phyloP scores from a whole-genome alignment of 2,113 vertebrate species.

The Garra rufa region DNA sequence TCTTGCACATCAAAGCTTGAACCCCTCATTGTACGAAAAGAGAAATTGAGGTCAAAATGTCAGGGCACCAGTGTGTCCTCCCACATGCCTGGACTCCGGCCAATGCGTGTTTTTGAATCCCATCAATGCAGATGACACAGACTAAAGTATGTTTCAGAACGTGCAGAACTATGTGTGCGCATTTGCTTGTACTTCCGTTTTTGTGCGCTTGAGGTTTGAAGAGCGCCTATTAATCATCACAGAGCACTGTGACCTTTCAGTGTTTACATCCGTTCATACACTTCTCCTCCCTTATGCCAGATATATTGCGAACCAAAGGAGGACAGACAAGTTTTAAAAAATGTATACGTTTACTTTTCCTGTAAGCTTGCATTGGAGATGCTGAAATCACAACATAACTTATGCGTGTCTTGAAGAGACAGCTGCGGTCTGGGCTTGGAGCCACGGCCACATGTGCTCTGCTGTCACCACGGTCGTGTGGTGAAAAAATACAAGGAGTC shows the following conservation, averaged over 20 bases:
- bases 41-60: slow-evolving; percentile 63
- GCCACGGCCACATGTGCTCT: slow-evolving; percentile 27
- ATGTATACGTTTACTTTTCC: slow-evolving; percentile 6
- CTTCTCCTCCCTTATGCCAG: slow-evolving; percentile 19
- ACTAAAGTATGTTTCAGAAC: neutral
- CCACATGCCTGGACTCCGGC: slow-evolving; percentile 51
- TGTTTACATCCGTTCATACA: slow-evolving; percentile 22
- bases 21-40: slow-evolving; percentile 61
- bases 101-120: slow-evolving; percentile 27
- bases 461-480: slow-evolving; percentile 10
- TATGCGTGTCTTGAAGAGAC: slow-evolving; percentile 44
- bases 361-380: neutral
- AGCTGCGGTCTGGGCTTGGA: neutral
- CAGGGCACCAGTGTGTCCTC: slow-evolving; percentile 56
- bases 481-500: slow-evolving; percentile 6
- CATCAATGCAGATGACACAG: neutral
- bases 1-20: slow-evolving; percentile 69
- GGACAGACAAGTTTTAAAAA: neutral
- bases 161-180: neutral
- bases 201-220: slow-evolving; percentile 22
- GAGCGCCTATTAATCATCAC: slow-evolving; percentile 8
- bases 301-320: slow-evolving; percentile 40
- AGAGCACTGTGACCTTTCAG: slow-evolving; percentile 32
- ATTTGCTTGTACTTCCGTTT: neutral
- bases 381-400: slow-evolving; percentile 49